Conservation (phyloP, 2,797 vertebrate genomes). For the Falco berigora region DNA sequence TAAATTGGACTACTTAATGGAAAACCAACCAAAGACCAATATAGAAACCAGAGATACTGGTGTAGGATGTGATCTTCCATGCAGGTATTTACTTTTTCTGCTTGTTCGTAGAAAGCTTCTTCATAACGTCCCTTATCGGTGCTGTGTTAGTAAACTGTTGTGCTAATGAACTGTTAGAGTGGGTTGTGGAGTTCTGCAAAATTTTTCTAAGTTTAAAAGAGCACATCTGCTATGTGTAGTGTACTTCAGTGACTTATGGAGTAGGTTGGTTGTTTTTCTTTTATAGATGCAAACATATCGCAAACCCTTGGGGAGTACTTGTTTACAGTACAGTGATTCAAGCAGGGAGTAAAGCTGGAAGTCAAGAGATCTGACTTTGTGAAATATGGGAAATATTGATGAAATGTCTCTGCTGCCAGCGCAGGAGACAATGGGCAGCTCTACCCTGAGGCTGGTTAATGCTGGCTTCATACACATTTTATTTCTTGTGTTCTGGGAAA, state of each 20-base stretch:
- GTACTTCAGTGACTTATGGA: not conserved
- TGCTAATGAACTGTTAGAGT: not conserved
- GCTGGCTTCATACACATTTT: not conserved
- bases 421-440: not conserved
- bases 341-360: not conserved
- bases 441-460: not conserved
- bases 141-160: not conserved
- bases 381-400: not conserved
- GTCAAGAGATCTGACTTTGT: not conserved
- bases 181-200: not conserved
- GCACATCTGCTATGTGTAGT: not conserved
- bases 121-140: not conserved
- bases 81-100: constrained; percentile 77
- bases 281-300: not conserved
- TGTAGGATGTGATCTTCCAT: constrained; percentile 84
- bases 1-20: constrained; percentile 92
- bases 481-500: not conserved
- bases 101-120: not conserved
- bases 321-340: not conserved
- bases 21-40: constrained; percentile 77
- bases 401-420: not conserved
- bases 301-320: not conserved
- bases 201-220: not conserved
- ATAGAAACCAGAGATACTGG: constrained; percentile 85
- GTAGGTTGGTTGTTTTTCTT: not conserved